Conservation (phyloP, 2,113 vertebrate genomes). For the Equus quagga region DNA sequence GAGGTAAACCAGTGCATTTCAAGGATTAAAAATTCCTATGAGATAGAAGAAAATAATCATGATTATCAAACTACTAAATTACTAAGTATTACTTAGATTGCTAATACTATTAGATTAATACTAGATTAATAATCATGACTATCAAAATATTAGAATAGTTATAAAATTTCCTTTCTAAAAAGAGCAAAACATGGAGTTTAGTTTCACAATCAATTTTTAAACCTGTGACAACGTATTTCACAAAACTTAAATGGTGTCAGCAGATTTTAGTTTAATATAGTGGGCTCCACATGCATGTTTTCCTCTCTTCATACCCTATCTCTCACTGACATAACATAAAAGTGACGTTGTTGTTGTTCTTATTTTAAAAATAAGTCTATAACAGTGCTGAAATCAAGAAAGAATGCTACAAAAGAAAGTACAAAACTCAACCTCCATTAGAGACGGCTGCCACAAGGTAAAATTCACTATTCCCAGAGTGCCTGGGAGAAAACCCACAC, state of each 20-base stretch:
- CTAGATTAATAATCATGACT: too few species aligned
- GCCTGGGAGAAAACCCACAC: not conserved
- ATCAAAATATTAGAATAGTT: not conserved
- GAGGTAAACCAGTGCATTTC: not conserved
- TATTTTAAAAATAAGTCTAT: not conserved
- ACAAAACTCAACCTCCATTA: not conserved
- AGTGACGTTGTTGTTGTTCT: not conserved
- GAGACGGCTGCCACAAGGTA: not conserved
- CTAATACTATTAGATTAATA: too few species aligned
- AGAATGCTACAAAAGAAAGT: not conserved
- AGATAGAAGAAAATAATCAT: not conserved
- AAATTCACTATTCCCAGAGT: not conserved
- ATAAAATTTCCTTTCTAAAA: not conserved
- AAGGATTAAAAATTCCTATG: not conserved
- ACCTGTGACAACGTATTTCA: not conserved
- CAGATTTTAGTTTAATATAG: not conserved
- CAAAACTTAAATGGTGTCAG: not conserved
- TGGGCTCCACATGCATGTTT: not conserved
- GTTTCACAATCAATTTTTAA: not conserved
- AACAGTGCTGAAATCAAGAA: not conserved
- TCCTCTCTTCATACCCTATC: not conserved
- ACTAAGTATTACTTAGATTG: too few species aligned
- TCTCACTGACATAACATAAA: not conserved
- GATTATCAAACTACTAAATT: not conserved
- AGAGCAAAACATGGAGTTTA: not conserved